phyloP scores from a whole-genome alignment of 2,888 invertebrate species.

The Nezara viridula region DNA sequence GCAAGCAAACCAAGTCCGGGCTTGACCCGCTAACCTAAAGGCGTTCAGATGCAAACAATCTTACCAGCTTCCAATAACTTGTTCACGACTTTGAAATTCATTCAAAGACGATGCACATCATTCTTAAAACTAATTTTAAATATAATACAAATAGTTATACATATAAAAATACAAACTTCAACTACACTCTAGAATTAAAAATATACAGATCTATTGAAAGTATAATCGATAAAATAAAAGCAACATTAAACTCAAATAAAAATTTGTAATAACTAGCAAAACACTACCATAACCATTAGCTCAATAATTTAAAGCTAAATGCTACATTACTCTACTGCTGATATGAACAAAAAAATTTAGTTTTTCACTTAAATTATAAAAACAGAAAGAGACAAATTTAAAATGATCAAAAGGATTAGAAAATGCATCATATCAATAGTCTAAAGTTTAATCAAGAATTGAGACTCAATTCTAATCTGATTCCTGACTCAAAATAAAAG shows the following conservation, averaged over 20 bases:
- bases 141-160: not conserved
- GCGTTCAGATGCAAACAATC: slow-evolving; percentile 31
- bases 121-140: not conserved
- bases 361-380: not conserved
- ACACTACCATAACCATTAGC: not conserved
- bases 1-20: slow-evolving; percentile 82
- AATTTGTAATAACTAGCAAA: not conserved
- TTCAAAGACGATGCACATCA: slow-evolving; percentile 5
- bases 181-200: not conserved
- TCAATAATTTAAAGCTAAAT: not conserved
- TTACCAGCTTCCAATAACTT: slow-evolving; percentile 24
- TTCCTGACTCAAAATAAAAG: not conserved
- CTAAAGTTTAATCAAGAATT: not conserved
- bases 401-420: not conserved
- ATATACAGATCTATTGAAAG: not conserved
- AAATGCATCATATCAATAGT: not conserved
- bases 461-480: not conserved
- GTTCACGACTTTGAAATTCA: slow-evolving; percentile 4
- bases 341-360: not conserved
- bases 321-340: not conserved
- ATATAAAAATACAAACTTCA: not conserved
- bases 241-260: not conserved
- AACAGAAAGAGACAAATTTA: not conserved
- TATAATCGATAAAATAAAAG: not conserved
- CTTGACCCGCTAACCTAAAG: slow-evolving; percentile 75